Percentiles rank a stretch among this genome's conserved stretches.
Evolutionary conservation across 2,113 vertebrate species (phyloP).

Genomic region (Chiloscyllium plagiosum): DNA sequence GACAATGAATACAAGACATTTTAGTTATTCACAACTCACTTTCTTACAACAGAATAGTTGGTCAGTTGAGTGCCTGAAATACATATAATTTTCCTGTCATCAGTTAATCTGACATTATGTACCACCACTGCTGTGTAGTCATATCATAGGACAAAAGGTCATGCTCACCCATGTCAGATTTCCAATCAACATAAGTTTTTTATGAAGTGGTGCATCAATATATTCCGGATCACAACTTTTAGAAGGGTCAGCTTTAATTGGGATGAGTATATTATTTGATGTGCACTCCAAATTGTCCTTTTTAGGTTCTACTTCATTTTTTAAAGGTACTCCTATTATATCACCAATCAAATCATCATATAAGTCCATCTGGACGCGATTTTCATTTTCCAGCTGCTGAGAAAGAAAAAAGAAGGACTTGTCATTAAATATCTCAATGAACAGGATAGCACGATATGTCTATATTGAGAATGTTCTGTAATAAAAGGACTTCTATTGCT

Average conservation of each 20-base stretch:
- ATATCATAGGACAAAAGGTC: background rate
- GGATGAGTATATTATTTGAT: background rate
- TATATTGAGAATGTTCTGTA: background rate
- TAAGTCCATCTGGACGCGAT: slow-evolving; percentile 17
- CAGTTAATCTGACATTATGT: background rate
- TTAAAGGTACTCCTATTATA: slow-evolving; percentile 31
- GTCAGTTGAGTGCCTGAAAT: background rate
- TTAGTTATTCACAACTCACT: background rate
- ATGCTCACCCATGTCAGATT: slow-evolving; percentile 34
- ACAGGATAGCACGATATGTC: background rate
- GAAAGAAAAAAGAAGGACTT: background rate
- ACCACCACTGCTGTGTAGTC: too few relatives aligned
- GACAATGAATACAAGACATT: background rate
- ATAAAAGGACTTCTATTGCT: background rate
- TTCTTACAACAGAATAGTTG: background rate
- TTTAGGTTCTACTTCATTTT: background rate
- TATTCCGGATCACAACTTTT: background rate
- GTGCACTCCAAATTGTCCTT: background rate
- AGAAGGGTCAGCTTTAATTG: background rate
- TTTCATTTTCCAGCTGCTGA: slow-evolving; percentile 19
- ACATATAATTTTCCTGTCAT: background rate
- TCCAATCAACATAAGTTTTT: background rate
- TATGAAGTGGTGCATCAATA: background rate
- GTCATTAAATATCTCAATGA: background rate
- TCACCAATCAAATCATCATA: slow-evolving; percentile 31